Conservation (phyloP, 2,113 vertebrate species). For the Suncus etruscus region DNA sequence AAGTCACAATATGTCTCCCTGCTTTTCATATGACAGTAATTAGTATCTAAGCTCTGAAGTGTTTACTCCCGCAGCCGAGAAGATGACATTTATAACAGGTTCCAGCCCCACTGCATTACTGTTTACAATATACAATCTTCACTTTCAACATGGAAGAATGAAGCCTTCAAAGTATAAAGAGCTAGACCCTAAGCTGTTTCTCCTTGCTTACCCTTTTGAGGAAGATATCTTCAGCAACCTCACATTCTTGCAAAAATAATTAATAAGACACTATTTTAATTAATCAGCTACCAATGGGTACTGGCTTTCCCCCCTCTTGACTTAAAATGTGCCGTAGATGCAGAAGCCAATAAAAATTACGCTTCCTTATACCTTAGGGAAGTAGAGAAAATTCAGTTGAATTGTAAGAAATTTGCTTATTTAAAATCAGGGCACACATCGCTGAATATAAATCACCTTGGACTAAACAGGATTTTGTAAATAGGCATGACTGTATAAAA, state of each 20-base stretch:
- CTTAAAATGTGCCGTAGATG: constrained; percentile 42
- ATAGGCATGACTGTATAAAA: constrained; percentile 53
- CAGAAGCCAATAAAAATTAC: constrained; percentile 50
- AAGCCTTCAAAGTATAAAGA: constrained; percentile 65
- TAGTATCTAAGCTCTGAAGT: constrained; percentile 74
- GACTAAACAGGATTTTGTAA: constrained; percentile 12
- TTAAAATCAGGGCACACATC: constrained; percentile 42
- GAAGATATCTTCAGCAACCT: constrained; percentile 22
- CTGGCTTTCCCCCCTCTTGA: background rate
- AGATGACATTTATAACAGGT: constrained; percentile 71
- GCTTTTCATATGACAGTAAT: constrained; percentile 78
- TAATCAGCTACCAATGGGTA: background rate
- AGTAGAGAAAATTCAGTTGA: constrained; percentile 47
- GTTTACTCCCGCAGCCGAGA: constrained; percentile 53
- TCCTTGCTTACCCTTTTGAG: constrained; percentile 50
- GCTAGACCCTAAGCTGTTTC: constrained; percentile 14
- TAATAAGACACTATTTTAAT: constrained; percentile 16
- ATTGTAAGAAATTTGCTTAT: constrained; percentile 56
- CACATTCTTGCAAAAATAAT: constrained; percentile 57
- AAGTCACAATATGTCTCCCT: constrained; percentile 69
- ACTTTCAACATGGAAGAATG: constrained; percentile 57
- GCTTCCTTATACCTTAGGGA: background rate
- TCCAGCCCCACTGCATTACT: constrained; percentile 58
- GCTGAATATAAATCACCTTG: constrained; percentile 58
- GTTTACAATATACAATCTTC: constrained; percentile 58